Evolutionary conservation across 2,797 vertebrate species (phyloP).

Genomic region (Anniella stebbinsi): DNA sequence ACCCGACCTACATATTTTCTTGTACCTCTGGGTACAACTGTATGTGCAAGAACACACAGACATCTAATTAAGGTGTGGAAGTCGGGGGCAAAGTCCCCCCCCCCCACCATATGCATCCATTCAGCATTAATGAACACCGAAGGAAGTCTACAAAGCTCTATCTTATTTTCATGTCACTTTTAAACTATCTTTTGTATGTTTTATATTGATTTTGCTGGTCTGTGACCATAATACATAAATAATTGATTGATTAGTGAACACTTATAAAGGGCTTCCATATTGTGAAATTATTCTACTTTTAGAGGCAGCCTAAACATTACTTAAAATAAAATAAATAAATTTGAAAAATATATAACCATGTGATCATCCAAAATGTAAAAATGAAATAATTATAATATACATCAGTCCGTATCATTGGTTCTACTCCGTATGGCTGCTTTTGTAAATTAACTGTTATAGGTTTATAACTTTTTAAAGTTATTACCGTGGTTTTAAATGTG

Average conservation of each 20-base stretch:
- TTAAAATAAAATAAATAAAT: not conserved
- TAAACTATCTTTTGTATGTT: no score
- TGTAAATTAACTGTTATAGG: not conserved
- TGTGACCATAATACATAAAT: no score
- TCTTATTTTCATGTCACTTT: no score
- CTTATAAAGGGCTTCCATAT: not conserved
- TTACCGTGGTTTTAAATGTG: no score
- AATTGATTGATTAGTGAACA: no score
- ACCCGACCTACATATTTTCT: no score
- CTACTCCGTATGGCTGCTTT: constrained; percentile 1
- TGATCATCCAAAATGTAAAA: not conserved
- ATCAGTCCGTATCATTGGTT: not conserved
- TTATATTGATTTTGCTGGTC: no score
- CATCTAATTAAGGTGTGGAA: not conserved
- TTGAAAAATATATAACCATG: not conserved
- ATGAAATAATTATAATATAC: not conserved
- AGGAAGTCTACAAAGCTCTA: no score
- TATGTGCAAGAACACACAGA: not conserved
- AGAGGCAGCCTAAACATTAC: no score
- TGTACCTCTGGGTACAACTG: not conserved
- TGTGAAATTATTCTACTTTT: no score
- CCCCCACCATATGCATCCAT: not conserved
- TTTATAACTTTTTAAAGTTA: no score
- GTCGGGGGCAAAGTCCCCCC: not conserved
- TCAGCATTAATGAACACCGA: not conserved